phyloP scores from a whole-genome alignment of 1,140 invertebrate species.

The Liolophura sinensis region DNA sequence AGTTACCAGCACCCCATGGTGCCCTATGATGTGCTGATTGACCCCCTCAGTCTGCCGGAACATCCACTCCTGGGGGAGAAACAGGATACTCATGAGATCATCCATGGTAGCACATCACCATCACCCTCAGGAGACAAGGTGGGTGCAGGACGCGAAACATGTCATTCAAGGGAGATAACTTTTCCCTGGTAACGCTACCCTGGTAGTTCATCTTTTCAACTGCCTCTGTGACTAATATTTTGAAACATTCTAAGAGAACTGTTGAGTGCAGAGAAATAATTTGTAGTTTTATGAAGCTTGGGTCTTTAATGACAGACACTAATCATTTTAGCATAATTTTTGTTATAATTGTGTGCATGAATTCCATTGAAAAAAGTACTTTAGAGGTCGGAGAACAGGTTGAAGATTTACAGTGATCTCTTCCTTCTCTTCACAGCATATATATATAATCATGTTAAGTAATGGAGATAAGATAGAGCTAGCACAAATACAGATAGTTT shows the following conservation, averaged over 20 bases:
- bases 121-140: conserved; percentile 9
- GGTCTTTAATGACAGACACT: too few species aligned
- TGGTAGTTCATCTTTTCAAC: not conserved
- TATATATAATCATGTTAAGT: too few species aligned
- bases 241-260: too few species aligned
- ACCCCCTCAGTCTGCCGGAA: conserved; percentile 54
- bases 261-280: too few species aligned
- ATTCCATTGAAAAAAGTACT: too few species aligned
- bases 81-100: conserved; percentile 37
- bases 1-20: conserved; percentile 58
- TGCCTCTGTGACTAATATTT: too few species aligned
- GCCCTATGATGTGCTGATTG: conserved; percentile 58
- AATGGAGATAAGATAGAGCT: too few species aligned
- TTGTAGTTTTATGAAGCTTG: too few species aligned
- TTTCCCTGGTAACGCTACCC: conserved; percentile 9
- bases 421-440: too few species aligned
- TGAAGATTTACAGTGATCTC: conserved; percentile 1
- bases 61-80: conserved; percentile 48
- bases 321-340: too few species aligned
- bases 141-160: not conserved
- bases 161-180: conserved; percentile 11
- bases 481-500: too few species aligned
- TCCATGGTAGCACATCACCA: conserved; percentile 29
- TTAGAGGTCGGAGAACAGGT: conserved; percentile 7
- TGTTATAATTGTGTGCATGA: too few species aligned